Evolutionary conservation across 37 sponge, comb jelly and placozoan genomes (phyloP), one percentile per base, ranked within the genome.

Genomic region (Eunapius fragilis): DNA sequence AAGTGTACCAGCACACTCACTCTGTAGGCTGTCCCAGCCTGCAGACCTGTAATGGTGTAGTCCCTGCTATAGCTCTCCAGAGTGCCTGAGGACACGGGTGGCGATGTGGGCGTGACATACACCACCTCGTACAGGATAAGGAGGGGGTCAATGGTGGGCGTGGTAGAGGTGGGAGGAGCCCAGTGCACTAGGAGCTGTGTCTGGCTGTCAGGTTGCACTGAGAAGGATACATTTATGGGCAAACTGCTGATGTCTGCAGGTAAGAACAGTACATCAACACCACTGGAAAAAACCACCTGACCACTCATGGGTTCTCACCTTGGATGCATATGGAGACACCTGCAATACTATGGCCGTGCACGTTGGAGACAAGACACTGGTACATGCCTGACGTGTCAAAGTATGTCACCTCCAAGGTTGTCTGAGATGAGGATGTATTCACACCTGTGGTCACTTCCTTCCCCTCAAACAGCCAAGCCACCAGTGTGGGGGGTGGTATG

Each of bases 361-460:
- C 33, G 67, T 86, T 86, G 37, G 23, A 27, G 50, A 79, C 80
- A 47, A 48, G 74, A 35, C 87, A 86, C 87, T 86, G 87, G 74
- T 80, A 80, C 23, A 86, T 30, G 0, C 49, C 87, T 3, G 74
- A 28, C 1, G n/a, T 33, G 24, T 74, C 32, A 23, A 84, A 19
- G n/a, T 50, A 7, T 3, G 50, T 50, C 35, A 84, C 23, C 24
- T 32, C 33, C 84, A 84, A 17, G 9, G 7, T 31, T 23, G 75
- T 75, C 32, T 11, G 10, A 9, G 28, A 27, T 13, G 14, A 13
- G 6, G 22, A 23, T 14, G 84, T 49, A 31, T 34, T 75, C 17
- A 74, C 48, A 2, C 75, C 84, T 23, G 34, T 75, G 34, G 67
- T 84, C 35, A 75, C 35, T 6, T 17, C 10, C 12, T 0, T 31